phyloP scores from a whole-genome alignment of 2,888 invertebrate genomes.

The Drosophila neotestacea region DNA sequence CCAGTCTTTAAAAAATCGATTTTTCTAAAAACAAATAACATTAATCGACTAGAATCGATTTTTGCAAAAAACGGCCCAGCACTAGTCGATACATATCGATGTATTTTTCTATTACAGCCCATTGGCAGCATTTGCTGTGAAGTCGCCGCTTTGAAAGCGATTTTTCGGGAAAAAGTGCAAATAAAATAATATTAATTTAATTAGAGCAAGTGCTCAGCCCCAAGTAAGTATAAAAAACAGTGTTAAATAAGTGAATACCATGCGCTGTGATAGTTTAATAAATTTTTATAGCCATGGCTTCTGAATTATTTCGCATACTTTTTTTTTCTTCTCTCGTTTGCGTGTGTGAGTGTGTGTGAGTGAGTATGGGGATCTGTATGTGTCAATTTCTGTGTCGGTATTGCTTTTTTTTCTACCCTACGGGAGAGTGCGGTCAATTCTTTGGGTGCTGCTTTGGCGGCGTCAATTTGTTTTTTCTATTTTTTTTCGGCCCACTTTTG shows the following conservation, averaged over 20 bases:
- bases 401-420: slow-evolving; percentile 30
- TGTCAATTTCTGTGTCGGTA: slow-evolving; percentile 36
- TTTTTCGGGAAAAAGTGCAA: slow-evolving; percentile 28
- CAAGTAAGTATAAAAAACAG: slow-evolving; percentile 44
- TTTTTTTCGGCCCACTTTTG: slow-evolving; percentile 18
- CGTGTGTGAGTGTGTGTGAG: slow-evolving; percentile 13
- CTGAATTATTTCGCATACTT: slow-evolving; percentile 16
- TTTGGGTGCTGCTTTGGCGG: slow-evolving; percentile 21
- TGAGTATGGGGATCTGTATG: slow-evolving; percentile 2
- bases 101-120: too few relatives aligned
- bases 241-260: not conserved
- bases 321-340: slow-evolving; percentile 7
- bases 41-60: too few relatives aligned
- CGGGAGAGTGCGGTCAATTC: slow-evolving; percentile 7
- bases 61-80: too few relatives aligned
- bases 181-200: slow-evolving; percentile 24
- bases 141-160: slow-evolving; percentile 50
- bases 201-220: slow-evolving; percentile 20
- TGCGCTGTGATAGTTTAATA: not conserved
- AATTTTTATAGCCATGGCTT: slow-evolving; percentile 18
- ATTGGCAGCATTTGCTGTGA: slow-evolving; percentile 25
- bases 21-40: too few relatives aligned
- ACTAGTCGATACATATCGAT: not conserved
- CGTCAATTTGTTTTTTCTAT: slow-evolving; percentile 20
- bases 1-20: too few relatives aligned